phyloP scores from a whole-genome alignment of 2,888 invertebrate genomes.

The Dioctria linearis region DNA sequence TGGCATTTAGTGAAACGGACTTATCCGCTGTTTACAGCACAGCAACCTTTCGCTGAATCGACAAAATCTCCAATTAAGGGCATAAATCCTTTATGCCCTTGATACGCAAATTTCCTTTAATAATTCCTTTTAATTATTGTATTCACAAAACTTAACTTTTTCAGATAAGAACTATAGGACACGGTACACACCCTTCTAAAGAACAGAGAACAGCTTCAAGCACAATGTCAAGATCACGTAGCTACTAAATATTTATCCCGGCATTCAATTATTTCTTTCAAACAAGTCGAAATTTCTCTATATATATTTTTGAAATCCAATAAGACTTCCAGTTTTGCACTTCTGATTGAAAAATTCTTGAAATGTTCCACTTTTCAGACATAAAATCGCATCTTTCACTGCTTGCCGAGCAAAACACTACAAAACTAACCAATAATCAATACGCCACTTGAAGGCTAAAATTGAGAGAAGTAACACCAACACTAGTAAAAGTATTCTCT shows the following conservation, averaged over 20 bases:
- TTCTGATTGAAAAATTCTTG: no score
- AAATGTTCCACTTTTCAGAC: no score
- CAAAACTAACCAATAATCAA: slow-evolving; percentile 30
- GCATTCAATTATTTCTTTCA: neutral
- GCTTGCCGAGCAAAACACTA: slow-evolving; percentile 22
- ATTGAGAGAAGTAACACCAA: neutral
- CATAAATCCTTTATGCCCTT: no score
- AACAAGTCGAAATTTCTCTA: no score
- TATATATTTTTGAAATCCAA: no score
- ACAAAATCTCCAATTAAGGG: no score
- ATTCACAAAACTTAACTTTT: no score
- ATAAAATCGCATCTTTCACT: slow-evolving; percentile 13
- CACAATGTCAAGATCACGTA: slow-evolving; percentile 51
- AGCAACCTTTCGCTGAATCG: neutral
- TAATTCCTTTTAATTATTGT: no score
- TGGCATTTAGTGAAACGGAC: slow-evolving; percentile 21
- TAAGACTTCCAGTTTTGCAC: no score
- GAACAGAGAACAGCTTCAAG: slow-evolving; percentile 1
- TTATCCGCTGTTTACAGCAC: neutral
- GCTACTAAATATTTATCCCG: neutral
- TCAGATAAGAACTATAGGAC: neutral
- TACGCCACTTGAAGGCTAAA: slow-evolving; percentile 27
- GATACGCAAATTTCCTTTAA: no score
- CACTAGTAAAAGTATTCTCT: neutral
- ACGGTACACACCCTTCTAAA: slow-evolving; percentile 41